Evolutionary conservation across 2,797 vertebrate genomes (phyloP), one percentile per base, ranked within the genome.

Genomic region (Halcyon leucocephala): DNA sequence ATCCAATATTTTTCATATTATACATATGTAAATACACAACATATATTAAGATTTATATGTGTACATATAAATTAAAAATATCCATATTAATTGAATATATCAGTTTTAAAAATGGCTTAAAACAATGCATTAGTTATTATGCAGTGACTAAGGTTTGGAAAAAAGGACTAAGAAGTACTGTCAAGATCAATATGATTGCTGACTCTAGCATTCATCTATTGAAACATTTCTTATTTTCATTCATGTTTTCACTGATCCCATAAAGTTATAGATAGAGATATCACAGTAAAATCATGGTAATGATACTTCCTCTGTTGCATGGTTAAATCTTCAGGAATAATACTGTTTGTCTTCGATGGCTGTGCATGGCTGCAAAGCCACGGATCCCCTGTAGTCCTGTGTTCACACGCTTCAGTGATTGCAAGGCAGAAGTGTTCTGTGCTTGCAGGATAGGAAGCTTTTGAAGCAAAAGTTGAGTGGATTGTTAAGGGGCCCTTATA

Each of bases 241-340:
- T 78, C 14, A 12, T 74, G 6, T n/a, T 91, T 94, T 60, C 21
- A 19, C 3, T 44, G 14, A 55, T 77, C 31, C 28, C 7, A 29
- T 52, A 49, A 84, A 65, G 7, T 58, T 82, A 37, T 33, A 78
- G 25, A 25, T 7, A 42, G 52, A 64, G 19, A n/a, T n/a, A n/a
- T n/a, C n/a, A n/a, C n/a, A n/a, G n/a, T n/a, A 13, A 91, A 66
- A 64, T 67, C 28, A 48, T 31, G 8, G 31, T 54, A 62, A 66
- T 11, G 1, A 37, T 3, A 0, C 20, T 70, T 85, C 9, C 29
- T 79, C 33, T 58, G 8, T 26, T 52, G 41, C 6, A 0, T 22
- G 16, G 10, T 35, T 66, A 65, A 28, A 46, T 29, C 26, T 17
- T 82, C 18, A 12, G 46, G 42, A 89, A 77, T 42, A 76, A 48